Base-by-base conservation (phyloP, 2,797 vertebrate genomes). In the Etheostoma nigrum region DNA sequence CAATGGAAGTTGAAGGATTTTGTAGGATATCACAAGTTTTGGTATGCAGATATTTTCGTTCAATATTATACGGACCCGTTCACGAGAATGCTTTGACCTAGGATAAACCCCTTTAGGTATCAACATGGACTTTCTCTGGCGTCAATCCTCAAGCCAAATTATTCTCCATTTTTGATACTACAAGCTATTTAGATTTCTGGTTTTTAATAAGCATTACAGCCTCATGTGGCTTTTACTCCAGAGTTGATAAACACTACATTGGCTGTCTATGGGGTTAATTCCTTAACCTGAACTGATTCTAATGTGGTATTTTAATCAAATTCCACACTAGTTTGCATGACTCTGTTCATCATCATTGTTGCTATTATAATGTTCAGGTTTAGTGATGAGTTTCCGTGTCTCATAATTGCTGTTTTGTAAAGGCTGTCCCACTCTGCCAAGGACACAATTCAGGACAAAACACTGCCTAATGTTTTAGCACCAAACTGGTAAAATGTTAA, bases 241-340 rank as follows among this genome's bases (percentile, higher is more conserved):
- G 69, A 58, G 72, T 42, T 33, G 80, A 62, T 86, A 84, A 90
- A 82, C 36, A 47, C 19, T 18, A 1, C 33, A 2, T 55, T 75
- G 74, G 84, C 76, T 54, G 60, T 54, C 62, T 71, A 2, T n/a
- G 61, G 16, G 18, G 58, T 40, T 40, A 79, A 84, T 73, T 76
- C 64, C 70, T 88, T 79, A 81, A 87, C 86, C 86, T 74, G 78
- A 87, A 77, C 81, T 81, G 70, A 87, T 85, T 91, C 69, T 85
- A 90, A 86, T 84, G 81, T 82, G 79, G 72, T 79, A 68, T 88
- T 87, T 83, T 85, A 89, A 89, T 89, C 84, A 86, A 80, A 89
- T 87, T 86, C 67, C 77, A 78, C 83, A 83, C 79, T 52, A 76
- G 78, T 70, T 42, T 33, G 72, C 76, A 61, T 66, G 76, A 65